Evolutionary conservation across 2,888 invertebrate species (phyloP).

Genomic region (Archips xylosteana): DNA sequence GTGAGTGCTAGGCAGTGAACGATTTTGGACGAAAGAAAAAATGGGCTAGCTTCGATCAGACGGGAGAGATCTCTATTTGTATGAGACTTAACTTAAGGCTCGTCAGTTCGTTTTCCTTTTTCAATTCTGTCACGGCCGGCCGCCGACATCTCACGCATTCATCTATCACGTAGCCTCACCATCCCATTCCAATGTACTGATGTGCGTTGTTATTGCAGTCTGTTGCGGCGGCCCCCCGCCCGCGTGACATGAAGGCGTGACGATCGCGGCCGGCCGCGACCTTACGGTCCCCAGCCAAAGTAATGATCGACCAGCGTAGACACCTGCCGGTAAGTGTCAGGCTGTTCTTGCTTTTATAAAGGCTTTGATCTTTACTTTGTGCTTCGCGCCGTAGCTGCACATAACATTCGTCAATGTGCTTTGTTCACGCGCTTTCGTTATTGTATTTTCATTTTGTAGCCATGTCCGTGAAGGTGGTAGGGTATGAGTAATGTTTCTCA

Average conservation of each 20-base stretch:
- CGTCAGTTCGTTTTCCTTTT: conserved; percentile 44
- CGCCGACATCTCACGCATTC: conserved; percentile 80
- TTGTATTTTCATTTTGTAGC: conserved; percentile 34
- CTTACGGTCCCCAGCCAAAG: conserved; percentile 79
- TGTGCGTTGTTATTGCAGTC: conserved; percentile 83
- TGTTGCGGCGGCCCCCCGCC: conserved; percentile 76
- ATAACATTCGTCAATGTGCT: conserved; percentile 54
- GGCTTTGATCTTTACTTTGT: conserved; percentile 85
- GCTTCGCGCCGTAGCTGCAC: conserved; percentile 75
- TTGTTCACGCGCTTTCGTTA: conserved; percentile 34
- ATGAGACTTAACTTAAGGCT: background rate
- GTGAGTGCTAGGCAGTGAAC: conserved; percentile 77
- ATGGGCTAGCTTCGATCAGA: conserved; percentile 3
- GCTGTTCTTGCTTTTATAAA: conserved; percentile 83
- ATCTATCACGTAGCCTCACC: conserved; percentile 78
- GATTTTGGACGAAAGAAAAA: background rate
- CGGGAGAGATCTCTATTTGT: background rate
- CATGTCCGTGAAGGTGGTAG: conserved; percentile 31
- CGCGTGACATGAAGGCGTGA: conserved; percentile 80
- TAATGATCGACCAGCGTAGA: conserved; percentile 83
- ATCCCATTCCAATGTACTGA: conserved; percentile 79
- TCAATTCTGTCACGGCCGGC: conserved; percentile 62
- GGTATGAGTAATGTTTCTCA: conserved; percentile 51
- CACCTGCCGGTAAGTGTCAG: conserved; percentile 85
- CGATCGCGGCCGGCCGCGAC: conserved; percentile 82